phyloP scores from a whole-genome alignment of 2,797 vertebrate species.

The Myoxocephalus aenaeus region DNA sequence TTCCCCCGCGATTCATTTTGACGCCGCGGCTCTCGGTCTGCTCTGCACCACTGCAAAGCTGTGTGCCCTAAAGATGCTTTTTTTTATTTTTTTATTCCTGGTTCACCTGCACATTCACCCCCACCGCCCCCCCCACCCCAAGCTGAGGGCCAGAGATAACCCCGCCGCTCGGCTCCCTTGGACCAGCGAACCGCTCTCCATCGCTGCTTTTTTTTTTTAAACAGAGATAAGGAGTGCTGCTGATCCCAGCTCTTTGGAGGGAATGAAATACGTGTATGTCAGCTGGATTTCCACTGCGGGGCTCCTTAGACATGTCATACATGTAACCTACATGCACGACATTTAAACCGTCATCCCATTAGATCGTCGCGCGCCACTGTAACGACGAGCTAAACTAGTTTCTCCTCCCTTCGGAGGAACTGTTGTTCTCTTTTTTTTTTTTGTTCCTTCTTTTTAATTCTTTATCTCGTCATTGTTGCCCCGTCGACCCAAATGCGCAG shows the following conservation, averaged over 20 bases:
- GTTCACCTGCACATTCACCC: conserved; percentile 65
- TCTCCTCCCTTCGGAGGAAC: conserved; percentile 5
- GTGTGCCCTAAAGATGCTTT: conserved; percentile 66
- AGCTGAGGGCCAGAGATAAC: conserved; percentile 72
- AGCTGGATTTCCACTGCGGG: conserved; percentile 26
- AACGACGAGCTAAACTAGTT: background rate
- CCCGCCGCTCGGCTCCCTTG: conserved; percentile 41
- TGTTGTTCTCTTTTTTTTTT: background rate
- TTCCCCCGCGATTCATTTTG: conserved; percentile 29
- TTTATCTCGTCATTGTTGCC: conserved; percentile 52
- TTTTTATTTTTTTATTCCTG: conserved; percentile 42
- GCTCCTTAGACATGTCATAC: conserved; percentile 5
- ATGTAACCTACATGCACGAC: conserved; percentile 5
- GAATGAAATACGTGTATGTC: conserved; percentile 54
- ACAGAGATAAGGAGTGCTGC: conserved; percentile 61
- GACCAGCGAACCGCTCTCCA: conserved; percentile 57
- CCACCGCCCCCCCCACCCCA: background rate
- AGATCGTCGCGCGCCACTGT: background rate
- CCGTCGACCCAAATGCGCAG: conserved; percentile 53
- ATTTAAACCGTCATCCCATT: conserved; percentile 4
- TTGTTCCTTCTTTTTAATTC: background rate
- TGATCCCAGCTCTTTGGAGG: conserved; percentile 50
- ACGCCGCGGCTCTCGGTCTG: conserved; percentile 48
- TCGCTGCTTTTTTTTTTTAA: conserved; percentile 40
- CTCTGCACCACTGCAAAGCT: conserved; percentile 56